Percentiles rank a stretch among this genome's conserved stretches.
Conservation (phyloP, 2,797 vertebrate genomes). For the Aphelocoma californica region DNA sequence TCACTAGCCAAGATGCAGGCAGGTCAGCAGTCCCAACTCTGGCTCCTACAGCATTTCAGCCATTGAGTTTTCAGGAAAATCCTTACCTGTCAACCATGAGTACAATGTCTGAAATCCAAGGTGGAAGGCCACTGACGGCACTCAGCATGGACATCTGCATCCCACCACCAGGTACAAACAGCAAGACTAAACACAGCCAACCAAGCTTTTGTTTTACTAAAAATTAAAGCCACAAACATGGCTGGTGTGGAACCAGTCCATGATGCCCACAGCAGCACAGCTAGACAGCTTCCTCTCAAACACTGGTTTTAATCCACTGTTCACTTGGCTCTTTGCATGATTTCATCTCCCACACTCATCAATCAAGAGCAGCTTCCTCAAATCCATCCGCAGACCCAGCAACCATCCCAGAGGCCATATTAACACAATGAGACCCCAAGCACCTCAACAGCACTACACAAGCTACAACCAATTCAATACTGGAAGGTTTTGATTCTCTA, state of each 20-base stretch:
- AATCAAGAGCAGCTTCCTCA: not conserved
- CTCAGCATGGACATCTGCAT: not conserved
- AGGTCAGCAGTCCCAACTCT: not conserved
- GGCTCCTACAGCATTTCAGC: not conserved
- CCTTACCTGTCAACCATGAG: rapidly evolving
- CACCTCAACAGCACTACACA: rapidly evolving
- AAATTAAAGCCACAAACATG: not conserved
- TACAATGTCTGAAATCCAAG: not conserved
- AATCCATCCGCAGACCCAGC: not conserved
- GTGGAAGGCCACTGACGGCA: not conserved
- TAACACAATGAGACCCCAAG: not conserved
- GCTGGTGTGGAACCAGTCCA: not conserved
- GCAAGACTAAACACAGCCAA: not conserved
- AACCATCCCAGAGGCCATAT: not conserved
- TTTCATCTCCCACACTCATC: not conserved
- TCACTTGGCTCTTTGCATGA: not conserved
- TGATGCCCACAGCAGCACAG: not conserved
- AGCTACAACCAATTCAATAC: not conserved
- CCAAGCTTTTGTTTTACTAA: not conserved
- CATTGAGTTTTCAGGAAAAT: not conserved
- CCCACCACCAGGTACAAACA: not conserved
- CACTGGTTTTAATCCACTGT: not conserved
- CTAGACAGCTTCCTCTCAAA: not conserved
- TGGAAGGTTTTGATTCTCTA: not conserved
- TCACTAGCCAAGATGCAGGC: not conserved